These are phyloP conservation scores for Rana temporaria DNA, from an alignment of 2,113 vertebrate species.

Conservation along the genomic window DNA sequence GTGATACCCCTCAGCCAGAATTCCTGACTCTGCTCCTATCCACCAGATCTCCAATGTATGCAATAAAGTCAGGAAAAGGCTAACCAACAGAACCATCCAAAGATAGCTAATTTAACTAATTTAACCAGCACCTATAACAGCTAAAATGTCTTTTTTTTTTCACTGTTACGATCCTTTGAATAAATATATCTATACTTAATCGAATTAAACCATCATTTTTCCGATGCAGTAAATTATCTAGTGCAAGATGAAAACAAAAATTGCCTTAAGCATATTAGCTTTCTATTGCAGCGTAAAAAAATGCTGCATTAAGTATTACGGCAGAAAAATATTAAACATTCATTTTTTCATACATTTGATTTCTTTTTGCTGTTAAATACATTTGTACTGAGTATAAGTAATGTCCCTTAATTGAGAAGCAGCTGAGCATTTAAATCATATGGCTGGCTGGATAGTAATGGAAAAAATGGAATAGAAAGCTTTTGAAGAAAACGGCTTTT, in stretches of 20 bases:
- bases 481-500: too few species aligned
- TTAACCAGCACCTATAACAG: too few species aligned
- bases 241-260: not conserved
- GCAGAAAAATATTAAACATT: not conserved
- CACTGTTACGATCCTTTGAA: too few species aligned
- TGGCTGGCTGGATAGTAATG: not conserved
- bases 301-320: not conserved
- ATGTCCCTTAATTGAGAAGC: constrained; percentile 3
- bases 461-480: not conserved
- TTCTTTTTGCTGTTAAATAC: not conserved
- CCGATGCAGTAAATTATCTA: not conserved
- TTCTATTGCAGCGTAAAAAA: not conserved
- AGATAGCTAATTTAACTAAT: too few species aligned
- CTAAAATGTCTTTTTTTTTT: too few species aligned
- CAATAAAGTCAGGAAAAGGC: too few species aligned
- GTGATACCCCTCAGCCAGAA: too few species aligned
- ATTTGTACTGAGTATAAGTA: constrained; percentile 2
- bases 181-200: too few species aligned
- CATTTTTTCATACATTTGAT: constrained; percentile 1
- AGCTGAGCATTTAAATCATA: constrained; percentile 12
- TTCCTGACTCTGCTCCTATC: too few species aligned
- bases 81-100: too few species aligned
- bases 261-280: not conserved
- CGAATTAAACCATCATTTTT: not conserved
- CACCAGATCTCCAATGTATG: too few species aligned